Base-by-base conservation (phyloP, 2,888 invertebrate genomes). In the Drosophila affinis region DNA sequence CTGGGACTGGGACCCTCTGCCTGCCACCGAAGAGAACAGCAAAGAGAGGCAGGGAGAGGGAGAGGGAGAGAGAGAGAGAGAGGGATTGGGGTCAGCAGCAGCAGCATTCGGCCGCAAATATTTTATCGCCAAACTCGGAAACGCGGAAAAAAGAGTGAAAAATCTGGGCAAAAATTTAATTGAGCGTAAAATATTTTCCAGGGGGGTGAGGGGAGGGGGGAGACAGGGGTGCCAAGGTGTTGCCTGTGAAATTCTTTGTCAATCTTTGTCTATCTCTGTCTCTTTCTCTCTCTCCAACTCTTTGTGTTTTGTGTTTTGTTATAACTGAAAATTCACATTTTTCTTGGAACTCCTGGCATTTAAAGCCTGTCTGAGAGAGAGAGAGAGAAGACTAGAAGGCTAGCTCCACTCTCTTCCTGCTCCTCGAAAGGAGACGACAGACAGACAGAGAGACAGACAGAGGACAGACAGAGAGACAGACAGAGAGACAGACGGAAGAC, bases 181-280 rank as follows among this genome's bases (percentile, higher is more conserved):
- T 88, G 88, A 82, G 83, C 86, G 78, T 77, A 62, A 86, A 83
- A 83, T 79, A 83, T 79, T 68, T 44, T 44, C 39, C 39, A 39
- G 14, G 7, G 29, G 7, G 17, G n/a, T n/a, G n/a, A 17, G 29
- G 18, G 21, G 21, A 3, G 21, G 2, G 18, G 18, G 4, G 39
- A 14, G 53, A 53, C 14, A n/a, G 14, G 14, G 14, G 14, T 4
- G 49, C 27, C 48, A 65, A 65, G 65, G 65, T 65, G 65, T 49
- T 49, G 32, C 32, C 39, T 12, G 24, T 45, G 24, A 51, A 63
- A 63, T 46, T 12, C 39, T 39, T 27, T 63, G 34, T 52, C 63
- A 63, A 34, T 12, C 39, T 39, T 27, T 63, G 34, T 52, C 63
- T 34, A 27, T 62, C 18, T 3, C 9, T 4, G 2, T 34, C 12